Base-by-base conservation (phyloP, 2,113 vertebrate species). In the Takifugu flavidus region DNA sequence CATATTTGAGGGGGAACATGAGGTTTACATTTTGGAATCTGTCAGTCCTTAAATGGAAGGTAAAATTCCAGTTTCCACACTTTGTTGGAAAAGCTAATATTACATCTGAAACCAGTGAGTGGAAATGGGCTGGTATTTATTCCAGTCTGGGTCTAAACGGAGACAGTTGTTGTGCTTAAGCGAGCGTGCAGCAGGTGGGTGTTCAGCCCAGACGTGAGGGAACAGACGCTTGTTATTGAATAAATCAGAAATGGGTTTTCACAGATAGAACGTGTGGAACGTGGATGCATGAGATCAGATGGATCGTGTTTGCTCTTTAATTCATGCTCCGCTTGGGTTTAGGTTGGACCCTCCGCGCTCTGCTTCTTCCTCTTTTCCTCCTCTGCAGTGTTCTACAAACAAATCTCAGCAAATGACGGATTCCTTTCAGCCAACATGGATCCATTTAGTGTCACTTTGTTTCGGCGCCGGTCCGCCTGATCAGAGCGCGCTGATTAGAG, bases 321-420 rank as follows among this genome's bases (percentile, higher is more conserved):
- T 28, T 25, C 25, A 46, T 4, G 46, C 55, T 28, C 26, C 65
- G 68, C 65, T 65, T 59, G 44, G 46, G 25, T 57, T 70, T 52
- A 26, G 8, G 26, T 62, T 25, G 26, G 2, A 2, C 25, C 2
- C 25, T 53, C 28, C 14, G 31, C 27, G 31, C 49, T 53, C 39
- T 28, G 13, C 42, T 29, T 61, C 63, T 56, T 71, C 58, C 57
- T 50, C 55, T 46, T 66, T 53, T 62, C 55, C 25, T 57, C 14
- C 44, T 54, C 46, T 71, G 28, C 20, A 20, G 20, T 20, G 20
- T 20, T 47, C 65, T 29, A 52, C 15, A 46, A 63, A 75, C 66
- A 65, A 64, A 50, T 61, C 55, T 62, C 34, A 57, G 52, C 70
- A 70, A 73, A 75, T 62, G 69, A 45, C 69, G 64, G 56, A 58